These are phyloP conservation scores for Drosophila baimaii DNA, from an alignment of 1,140 invertebrate genomes.

Conservation along the genomic window DNA sequence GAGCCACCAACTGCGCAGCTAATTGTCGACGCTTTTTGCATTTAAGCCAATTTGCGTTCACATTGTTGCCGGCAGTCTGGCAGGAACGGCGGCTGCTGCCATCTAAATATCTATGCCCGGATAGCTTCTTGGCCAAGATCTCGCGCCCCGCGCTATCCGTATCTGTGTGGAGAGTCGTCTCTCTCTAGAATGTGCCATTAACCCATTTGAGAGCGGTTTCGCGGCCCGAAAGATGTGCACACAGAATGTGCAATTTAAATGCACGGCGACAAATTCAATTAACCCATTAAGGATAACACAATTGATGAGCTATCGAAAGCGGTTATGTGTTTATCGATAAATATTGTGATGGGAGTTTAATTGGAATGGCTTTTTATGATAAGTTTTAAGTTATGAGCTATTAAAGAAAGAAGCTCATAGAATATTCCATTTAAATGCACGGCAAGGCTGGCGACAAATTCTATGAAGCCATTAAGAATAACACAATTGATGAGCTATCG, in stretches of 20 bases:
- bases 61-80: slow-evolving; percentile 46
- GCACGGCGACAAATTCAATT: slow-evolving; percentile 41
- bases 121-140: slow-evolving; percentile 60
- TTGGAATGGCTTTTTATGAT: slow-evolving; percentile 11
- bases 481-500: slow-evolving; percentile 20
- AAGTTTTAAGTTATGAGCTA: no score
- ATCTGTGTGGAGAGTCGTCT: slow-evolving; percentile 36
- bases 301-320: slow-evolving; percentile 14
- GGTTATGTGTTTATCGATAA: slow-evolving; percentile 4
- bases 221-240: slow-evolving; percentile 48
- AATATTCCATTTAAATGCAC: slow-evolving; percentile 35
- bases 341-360: slow-evolving; percentile 7
- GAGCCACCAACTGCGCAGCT: slow-evolving; percentile 63
- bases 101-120: slow-evolving; percentile 74
- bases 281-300: slow-evolving; percentile 40
- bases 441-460: slow-evolving; percentile 49
- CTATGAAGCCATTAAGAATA: slow-evolving; percentile 43
- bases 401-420: no score
- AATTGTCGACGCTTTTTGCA: slow-evolving; percentile 74
- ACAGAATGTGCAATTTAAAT: slow-evolving; percentile 42
- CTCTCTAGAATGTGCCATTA: slow-evolving; percentile 80
- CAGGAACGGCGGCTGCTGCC: slow-evolving; percentile 62
- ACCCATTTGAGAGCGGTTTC: slow-evolving; percentile 63
- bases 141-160: slow-evolving; percentile 33
- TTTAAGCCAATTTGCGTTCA: slow-evolving; percentile 77